Evolutionary conservation across 2,113 vertebrate species (phyloP).

Genomic region (Asarcornis scutulata): DNA sequence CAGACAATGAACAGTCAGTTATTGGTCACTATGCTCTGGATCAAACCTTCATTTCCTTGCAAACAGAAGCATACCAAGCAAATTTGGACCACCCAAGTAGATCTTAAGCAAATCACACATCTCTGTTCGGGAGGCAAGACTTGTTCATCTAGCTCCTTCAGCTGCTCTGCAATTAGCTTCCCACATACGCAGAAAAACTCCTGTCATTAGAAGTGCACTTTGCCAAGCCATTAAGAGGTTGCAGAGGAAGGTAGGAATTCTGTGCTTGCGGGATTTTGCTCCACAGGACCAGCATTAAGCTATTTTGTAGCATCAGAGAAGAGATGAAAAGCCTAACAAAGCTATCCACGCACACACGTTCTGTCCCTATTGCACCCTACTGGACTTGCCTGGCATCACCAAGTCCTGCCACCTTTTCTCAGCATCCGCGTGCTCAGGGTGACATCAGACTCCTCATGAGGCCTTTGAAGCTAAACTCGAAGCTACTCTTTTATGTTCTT

Average conservation of each 20-base stretch:
- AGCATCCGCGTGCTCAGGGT: background rate
- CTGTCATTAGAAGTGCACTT: background rate
- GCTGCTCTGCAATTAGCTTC: slow-evolving; percentile 7
- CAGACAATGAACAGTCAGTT: background rate
- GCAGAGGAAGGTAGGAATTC: background rate
- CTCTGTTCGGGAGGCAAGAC: background rate
- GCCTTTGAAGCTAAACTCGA: background rate
- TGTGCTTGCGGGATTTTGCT: background rate
- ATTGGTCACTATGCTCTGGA: background rate
- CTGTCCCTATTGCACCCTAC: background rate
- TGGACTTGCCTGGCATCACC: background rate
- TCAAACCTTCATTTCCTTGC: background rate
- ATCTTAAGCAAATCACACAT: background rate
- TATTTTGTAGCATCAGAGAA: background rate
- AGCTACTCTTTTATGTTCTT: background rate
- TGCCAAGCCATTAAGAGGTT: background rate
- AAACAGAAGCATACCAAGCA: background rate
- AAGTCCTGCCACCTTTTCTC: background rate
- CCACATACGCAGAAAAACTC: background rate
- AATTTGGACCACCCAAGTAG: background rate
- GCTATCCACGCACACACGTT: background rate
- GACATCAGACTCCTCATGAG: background rate
- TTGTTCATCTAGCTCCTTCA: background rate
- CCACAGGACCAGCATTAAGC: background rate
- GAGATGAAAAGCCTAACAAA: background rate